A percentile compares a stretch with the other conserved stretches of the same genome.
Conservation (phyloP, 1,140 invertebrate species). For the Psix sp. region DNA sequence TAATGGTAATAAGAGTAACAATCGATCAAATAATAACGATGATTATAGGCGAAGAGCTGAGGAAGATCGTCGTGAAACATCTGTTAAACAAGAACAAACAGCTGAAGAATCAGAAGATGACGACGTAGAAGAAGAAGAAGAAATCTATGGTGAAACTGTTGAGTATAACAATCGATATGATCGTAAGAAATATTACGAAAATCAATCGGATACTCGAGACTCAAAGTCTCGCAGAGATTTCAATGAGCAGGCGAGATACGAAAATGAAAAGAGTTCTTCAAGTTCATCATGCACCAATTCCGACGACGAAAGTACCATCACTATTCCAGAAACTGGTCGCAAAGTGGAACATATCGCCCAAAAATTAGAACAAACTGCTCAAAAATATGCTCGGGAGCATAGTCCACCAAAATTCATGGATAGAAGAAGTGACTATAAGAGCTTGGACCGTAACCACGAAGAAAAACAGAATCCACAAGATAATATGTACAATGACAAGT, state of each 20-base stretch:
- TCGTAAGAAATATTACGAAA: slow-evolving; percentile 67
- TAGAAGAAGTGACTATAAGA: slow-evolving; percentile 65
- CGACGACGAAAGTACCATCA: slow-evolving; percentile 74
- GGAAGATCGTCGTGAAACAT: slow-evolving; percentile 48
- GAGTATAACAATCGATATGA: slow-evolving; percentile 64
- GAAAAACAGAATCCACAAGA: slow-evolving; percentile 45
- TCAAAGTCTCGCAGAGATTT: slow-evolving; percentile 42
- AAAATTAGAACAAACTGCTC: slow-evolving; percentile 75
- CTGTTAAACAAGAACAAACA: slow-evolving; percentile 46
- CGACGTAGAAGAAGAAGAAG: slow-evolving; percentile 65
- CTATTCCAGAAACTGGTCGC: slow-evolving; percentile 71
- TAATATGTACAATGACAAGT: slow-evolving; percentile 60
- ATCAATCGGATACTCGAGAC: slow-evolving; percentile 42
- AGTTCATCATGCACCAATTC: slow-evolving; percentile 68
- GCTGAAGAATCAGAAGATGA: slow-evolving; percentile 71
- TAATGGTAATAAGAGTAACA: slow-evolving; percentile 55
- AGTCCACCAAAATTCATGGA: slow-evolving; percentile 74
- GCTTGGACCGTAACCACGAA: slow-evolving; percentile 58
- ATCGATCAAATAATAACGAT: slow-evolving; percentile 51
- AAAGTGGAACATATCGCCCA: slow-evolving; percentile 76
- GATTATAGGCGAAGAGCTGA: slow-evolving; percentile 45
- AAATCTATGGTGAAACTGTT: slow-evolving; percentile 55
- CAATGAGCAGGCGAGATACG: slow-evolving; percentile 64
- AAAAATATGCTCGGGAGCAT: slow-evolving; percentile 74
- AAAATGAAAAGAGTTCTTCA: slow-evolving; percentile 69